Evolutionary conservation across 2,888 invertebrate genomes (phyloP).

Genomic region (Ornithoptera priamus): DNA sequence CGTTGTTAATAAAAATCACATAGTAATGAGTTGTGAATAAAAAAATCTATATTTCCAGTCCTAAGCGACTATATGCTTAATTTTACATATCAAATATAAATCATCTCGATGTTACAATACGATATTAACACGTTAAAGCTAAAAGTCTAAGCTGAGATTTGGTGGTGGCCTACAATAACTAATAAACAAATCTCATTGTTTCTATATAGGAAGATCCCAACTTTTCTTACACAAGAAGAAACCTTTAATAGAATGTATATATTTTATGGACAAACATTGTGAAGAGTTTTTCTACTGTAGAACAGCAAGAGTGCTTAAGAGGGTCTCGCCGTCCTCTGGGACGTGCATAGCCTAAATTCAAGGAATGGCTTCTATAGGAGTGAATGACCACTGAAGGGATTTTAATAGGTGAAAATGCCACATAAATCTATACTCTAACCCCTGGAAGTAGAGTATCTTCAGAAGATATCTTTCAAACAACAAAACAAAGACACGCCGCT

Average conservation of each 20-base stretch:
- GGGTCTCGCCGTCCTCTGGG: too few relatives aligned
- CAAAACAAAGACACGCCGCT: neutral
- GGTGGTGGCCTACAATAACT: constrained; percentile 4
- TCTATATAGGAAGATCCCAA: neutral
- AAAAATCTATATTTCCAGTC: neutral
- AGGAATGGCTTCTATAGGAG: too few relatives aligned
- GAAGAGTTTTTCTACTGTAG: too few relatives aligned
- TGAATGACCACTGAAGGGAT: too few relatives aligned
- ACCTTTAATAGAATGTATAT: too few relatives aligned
- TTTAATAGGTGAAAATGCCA: too few relatives aligned
- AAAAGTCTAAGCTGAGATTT: constrained; percentile 25
- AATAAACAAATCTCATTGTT: neutral
- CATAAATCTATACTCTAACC: too few relatives aligned
- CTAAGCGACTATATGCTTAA: neutral
- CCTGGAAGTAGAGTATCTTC: too few relatives aligned
- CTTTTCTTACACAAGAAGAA: neutral
- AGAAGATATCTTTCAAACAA: too few relatives aligned
- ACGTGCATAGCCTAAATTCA: too few relatives aligned
- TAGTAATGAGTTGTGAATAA: neutral
- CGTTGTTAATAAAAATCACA: neutral
- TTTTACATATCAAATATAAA: constrained; percentile 25
- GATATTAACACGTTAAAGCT: constrained; percentile 7
- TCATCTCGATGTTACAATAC: constrained; percentile 1
- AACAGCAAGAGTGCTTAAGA: too few relatives aligned
- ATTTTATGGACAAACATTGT: too few relatives aligned